phyloP scores from a whole-genome alignment of 2,888 invertebrate genomes.

The Acleris cristana region DNA sequence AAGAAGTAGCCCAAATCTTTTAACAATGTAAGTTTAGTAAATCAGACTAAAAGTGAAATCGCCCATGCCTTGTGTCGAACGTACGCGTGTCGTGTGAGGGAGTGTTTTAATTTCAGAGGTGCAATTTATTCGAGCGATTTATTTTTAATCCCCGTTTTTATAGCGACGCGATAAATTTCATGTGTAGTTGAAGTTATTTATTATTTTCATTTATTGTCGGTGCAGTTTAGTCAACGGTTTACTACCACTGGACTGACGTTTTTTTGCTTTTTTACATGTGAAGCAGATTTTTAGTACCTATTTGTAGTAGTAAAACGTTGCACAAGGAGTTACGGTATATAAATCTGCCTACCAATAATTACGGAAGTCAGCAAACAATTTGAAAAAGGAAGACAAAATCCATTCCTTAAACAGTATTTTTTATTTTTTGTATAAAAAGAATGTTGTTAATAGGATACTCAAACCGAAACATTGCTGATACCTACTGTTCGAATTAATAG shows the following conservation, averaged over 20 bases:
- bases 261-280: slow-evolving; percentile 29
- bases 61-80: slow-evolving; percentile 39
- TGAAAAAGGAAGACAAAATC: no score
- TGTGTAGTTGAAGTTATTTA: slow-evolving; percentile 74
- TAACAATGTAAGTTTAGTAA: no score
- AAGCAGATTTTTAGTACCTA: not conserved
- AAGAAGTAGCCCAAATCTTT: no score
- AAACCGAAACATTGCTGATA: no score
- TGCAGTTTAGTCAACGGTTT: slow-evolving; percentile 46
- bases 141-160: slow-evolving; percentile 84
- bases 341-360: no score
- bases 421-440: no score
- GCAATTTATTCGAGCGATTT: slow-evolving; percentile 84
- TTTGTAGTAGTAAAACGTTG: no score
- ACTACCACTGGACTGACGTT: slow-evolving; percentile 29
- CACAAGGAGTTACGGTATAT: no score
- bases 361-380: no score
- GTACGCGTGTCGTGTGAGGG: slow-evolving; percentile 78
- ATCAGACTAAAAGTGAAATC: slow-evolving; percentile 26
- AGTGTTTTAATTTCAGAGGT: slow-evolving; percentile 83
- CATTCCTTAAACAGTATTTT: no score
- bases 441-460: no score
- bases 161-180: slow-evolving; percentile 80
- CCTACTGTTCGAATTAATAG: no score
- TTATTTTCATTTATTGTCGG: slow-evolving; percentile 55